Percentiles rank a stretch among this genome's conserved stretches.
These are phyloP conservation scores for Eulemur coronatus DNA, from an alignment of 2,797 vertebrate genomes.

Conservation along the genomic window DNA sequence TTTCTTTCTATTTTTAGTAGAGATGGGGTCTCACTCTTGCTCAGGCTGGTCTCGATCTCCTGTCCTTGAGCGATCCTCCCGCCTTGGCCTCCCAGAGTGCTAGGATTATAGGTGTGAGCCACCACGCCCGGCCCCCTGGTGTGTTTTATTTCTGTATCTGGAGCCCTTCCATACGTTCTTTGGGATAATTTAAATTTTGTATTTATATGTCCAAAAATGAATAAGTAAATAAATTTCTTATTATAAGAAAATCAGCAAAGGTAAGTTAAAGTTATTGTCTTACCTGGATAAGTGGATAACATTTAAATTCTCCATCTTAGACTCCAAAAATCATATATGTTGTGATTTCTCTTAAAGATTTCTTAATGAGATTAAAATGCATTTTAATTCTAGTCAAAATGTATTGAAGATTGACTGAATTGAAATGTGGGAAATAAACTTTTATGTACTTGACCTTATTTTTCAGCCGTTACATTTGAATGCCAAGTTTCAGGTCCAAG, in stretches of 20 bases:
- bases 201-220: neutral
- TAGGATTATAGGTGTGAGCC: too few relatives aligned
- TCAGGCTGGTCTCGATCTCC: too few relatives aligned
- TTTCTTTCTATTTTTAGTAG: too few relatives aligned
- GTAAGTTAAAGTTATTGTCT: neutral
- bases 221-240: neutral
- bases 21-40: too few relatives aligned
- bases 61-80: too few relatives aligned
- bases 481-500: neutral
- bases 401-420: neutral
- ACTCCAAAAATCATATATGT: neutral
- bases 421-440: neutral
- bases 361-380: slow-evolving; percentile 14
- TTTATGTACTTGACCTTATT: neutral
- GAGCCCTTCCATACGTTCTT: neutral
- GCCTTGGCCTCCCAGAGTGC: too few relatives aligned
- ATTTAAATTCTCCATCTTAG: neutral
- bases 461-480: neutral
- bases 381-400: neutral
- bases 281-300: neutral
- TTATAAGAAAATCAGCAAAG: neutral
- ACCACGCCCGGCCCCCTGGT: too few relatives aligned
- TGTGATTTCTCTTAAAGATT: neutral
- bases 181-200: neutral
- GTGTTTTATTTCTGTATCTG: neutral